These are phyloP conservation scores for Lethenteron reissneri DNA, from an alignment of 2,113 vertebrate species.

Conservation along the genomic window DNA sequence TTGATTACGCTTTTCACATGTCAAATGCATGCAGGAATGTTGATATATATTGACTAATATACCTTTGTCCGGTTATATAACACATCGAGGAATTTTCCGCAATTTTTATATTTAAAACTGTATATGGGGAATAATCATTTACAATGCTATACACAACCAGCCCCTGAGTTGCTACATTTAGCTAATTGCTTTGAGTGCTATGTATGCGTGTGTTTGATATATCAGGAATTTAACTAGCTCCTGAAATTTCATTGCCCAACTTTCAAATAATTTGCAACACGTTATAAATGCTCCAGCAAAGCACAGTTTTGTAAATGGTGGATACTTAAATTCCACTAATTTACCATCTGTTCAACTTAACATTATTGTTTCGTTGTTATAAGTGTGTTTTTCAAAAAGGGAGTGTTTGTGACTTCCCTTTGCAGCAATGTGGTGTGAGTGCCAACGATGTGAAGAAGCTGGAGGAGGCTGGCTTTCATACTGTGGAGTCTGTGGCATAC, in stretches of 20 bases:
- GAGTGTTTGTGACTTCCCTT: not conserved
- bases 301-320: not conserved
- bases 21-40: no score
- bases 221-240: no score
- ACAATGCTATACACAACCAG: no score
- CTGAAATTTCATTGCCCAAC: not conserved
- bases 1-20: no score
- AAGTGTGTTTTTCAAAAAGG: not conserved
- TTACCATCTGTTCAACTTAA: not conserved
- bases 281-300: not conserved
- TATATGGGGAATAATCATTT: no score
- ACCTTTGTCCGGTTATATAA: no score
- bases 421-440: conserved; percentile 69
- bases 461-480: conserved; percentile 88
- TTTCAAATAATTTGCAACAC: not conserved
- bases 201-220: no score
- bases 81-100: no score
- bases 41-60: no score
- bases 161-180: no score
- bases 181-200: no score
- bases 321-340: not conserved
- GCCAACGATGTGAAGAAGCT: conserved; percentile 79
- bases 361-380: conserved; percentile 8
- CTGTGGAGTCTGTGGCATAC: conserved; percentile 81
- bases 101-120: no score